phyloP scores from a whole-genome alignment of 2,113 vertebrate species.

The Oriolus oriolus region DNA sequence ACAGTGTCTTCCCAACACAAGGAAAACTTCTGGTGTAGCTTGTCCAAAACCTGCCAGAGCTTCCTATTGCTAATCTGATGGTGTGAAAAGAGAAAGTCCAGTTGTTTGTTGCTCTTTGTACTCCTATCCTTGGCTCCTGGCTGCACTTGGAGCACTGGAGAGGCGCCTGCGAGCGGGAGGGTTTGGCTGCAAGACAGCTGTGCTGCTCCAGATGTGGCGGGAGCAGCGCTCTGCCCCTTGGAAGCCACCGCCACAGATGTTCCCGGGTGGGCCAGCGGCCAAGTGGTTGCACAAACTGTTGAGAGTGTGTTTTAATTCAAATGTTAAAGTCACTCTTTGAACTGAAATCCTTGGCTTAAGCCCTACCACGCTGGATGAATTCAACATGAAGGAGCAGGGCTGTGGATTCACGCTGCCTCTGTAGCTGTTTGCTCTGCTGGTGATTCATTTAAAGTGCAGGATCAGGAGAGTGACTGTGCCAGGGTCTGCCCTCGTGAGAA shows the following conservation, averaged over 20 bases:
- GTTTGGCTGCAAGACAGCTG: background rate
- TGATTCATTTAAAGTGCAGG: background rate
- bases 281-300: background rate
- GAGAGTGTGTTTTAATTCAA: slow-evolving; percentile 1
- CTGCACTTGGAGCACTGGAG: background rate
- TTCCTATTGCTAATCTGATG: background rate
- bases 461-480: background rate
- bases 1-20: background rate
- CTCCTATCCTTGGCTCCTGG: accelerated
- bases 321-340: slow-evolving; percentile 11
- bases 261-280: accelerated
- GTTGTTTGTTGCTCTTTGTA: background rate
- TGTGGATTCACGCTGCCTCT: background rate
- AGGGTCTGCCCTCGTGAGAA: background rate
- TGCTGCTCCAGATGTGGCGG: background rate
- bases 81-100: background rate
- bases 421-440: background rate
- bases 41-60: accelerated
- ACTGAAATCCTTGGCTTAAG: background rate
- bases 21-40: background rate
- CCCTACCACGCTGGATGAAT: background rate
- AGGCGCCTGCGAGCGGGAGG: accelerated
- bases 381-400: background rate
- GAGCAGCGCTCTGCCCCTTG: background rate
- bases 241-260: background rate